phyloP scores from a whole-genome alignment of 2,888 invertebrate species.

The Thymelicus sylvestris region DNA sequence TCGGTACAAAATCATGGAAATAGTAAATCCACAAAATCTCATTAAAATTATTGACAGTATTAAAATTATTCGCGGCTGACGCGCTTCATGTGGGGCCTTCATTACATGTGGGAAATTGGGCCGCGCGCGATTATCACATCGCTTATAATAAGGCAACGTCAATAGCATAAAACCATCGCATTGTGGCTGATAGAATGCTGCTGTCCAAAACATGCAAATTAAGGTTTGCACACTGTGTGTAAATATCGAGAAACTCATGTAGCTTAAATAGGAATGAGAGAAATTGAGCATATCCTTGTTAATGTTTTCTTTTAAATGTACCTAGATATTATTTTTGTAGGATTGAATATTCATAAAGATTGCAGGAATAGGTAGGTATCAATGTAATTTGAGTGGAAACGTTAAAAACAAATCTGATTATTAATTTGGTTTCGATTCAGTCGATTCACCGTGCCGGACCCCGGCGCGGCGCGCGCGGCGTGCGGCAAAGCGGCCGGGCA shows the following conservation, averaged over 20 bases:
- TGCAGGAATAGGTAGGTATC: too few relatives aligned
- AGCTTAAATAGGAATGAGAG: too few relatives aligned
- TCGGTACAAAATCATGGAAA: constrained; percentile 15
- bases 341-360: too few relatives aligned
- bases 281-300: not conserved
- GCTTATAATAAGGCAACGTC: constrained; percentile 27
- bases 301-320: not conserved
- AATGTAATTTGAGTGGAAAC: constrained; percentile 10
- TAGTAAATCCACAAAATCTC: constrained; percentile 29
- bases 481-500: constrained; percentile 50
- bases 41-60: constrained; percentile 10
- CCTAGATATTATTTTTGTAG: not conserved
- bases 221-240: too few relatives aligned
- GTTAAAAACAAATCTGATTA: constrained; percentile 24
- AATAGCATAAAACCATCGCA: constrained; percentile 23
- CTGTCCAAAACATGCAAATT: too few relatives aligned
- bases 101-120: constrained; percentile 33
- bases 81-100: constrained; percentile 13
- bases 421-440: constrained; percentile 54
- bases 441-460: not conserved
- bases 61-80: too few relatives aligned
- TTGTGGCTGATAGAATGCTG: too few relatives aligned
- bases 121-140: constrained; percentile 18
- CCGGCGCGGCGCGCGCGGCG: too few relatives aligned
- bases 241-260: too few relatives aligned